These are phyloP conservation scores for Decapterus maruadsi DNA, from an alignment of 2,797 vertebrate species.

Conservation along the genomic window DNA sequence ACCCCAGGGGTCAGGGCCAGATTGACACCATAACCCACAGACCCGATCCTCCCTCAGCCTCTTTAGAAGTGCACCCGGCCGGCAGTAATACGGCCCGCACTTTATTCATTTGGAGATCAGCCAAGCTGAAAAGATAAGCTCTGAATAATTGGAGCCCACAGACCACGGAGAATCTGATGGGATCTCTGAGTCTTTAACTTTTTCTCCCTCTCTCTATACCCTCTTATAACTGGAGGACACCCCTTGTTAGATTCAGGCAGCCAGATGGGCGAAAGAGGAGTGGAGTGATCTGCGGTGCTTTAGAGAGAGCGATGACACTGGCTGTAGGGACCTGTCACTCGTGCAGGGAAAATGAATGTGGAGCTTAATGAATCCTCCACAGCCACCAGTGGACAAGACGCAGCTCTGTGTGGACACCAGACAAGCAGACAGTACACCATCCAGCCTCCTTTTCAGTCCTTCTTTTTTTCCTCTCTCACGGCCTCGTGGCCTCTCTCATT, in stretches of 20 bases:
- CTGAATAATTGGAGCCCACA: constrained; percentile 95
- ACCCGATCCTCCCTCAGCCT: constrained; percentile 86
- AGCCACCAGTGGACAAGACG: constrained; percentile 86
- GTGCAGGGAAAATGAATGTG: constrained; percentile 76
- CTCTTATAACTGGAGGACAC: constrained; percentile 78
- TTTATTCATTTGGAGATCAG: constrained; percentile 92
- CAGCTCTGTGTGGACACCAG: constrained; percentile 84
- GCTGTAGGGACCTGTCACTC: constrained; percentile 88
- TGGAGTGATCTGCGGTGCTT: constrained; percentile 84
- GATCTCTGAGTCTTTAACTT: constrained; percentile 82
- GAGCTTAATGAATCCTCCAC: constrained; percentile 83
- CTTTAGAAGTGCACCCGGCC: constrained; percentile 92
- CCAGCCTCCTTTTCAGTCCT: constrained; percentile 70
- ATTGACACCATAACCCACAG: constrained; percentile 91
- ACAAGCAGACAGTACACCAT: constrained; percentile 70
- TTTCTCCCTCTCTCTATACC: constrained; percentile 74
- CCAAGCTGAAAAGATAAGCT: constrained; percentile 95
- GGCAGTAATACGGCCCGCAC: constrained; percentile 91
- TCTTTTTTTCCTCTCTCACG: constrained; percentile 42
- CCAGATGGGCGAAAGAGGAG: constrained; percentile 90
- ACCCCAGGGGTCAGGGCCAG: constrained; percentile 88
- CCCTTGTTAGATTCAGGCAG: constrained; percentile 84
- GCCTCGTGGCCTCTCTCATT: constrained; percentile 43
- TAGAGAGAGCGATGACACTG: constrained; percentile 79
- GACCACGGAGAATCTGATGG: constrained; percentile 90